Conservation (phyloP, 2,113 vertebrate genomes). For the Aix galericulata region DNA sequence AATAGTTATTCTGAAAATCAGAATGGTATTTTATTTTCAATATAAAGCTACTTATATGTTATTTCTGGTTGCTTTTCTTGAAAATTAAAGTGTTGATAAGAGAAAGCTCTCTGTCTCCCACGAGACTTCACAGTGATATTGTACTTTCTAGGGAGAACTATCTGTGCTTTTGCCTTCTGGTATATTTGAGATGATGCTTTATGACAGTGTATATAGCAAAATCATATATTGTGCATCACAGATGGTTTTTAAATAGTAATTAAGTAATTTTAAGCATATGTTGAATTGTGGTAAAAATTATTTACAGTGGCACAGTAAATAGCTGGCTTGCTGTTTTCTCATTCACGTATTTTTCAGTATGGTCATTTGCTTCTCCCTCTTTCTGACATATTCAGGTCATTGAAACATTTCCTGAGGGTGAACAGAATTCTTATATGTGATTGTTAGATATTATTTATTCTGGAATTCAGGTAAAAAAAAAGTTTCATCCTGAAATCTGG, state of each 20-base stretch:
- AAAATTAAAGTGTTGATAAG: neutral
- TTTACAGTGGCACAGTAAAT: neutral
- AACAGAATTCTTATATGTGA: neutral
- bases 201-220: neutral
- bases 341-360: neutral
- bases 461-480: neutral
- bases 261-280: neutral
- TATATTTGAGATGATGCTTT: neutral
- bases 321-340: neutral
- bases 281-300: neutral
- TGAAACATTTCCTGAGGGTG: neutral
- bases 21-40: neutral
- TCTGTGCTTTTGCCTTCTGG: neutral
- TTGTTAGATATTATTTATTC: neutral
- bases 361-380: neutral
- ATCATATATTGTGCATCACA: neutral
- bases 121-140: neutral
- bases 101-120: neutral
- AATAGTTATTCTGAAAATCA: neutral
- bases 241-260: neutral
- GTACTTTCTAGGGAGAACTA: neutral
- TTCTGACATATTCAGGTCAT: constrained; percentile 50
- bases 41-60: neutral
- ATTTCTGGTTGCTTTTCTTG: neutral
- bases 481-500: neutral